These are phyloP conservation scores for Musca domestica DNA, from an alignment of 1,140 invertebrate species.

Conservation along the genomic window DNA sequence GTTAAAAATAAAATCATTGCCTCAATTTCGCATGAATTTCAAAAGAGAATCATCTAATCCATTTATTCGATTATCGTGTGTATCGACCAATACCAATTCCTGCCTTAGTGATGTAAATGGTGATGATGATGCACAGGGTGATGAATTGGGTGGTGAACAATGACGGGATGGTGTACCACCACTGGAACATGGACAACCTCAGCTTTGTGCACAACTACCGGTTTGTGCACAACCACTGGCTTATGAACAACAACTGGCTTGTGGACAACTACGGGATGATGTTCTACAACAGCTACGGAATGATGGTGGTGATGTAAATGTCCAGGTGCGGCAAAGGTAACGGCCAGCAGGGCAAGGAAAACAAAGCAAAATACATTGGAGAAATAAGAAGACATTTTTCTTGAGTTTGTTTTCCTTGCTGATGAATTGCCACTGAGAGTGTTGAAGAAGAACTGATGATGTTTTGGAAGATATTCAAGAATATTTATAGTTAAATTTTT, in stretches of 20 bases:
- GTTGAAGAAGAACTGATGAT: neutral
- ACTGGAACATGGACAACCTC: neutral
- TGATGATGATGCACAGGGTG: neutral
- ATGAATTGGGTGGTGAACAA: conserved; percentile 1
- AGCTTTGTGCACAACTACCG: neutral
- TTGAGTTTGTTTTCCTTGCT: neutral
- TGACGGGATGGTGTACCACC: neutral
- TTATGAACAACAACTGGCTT: neutral
- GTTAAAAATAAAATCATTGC: too few species aligned
- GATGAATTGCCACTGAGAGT: neutral
- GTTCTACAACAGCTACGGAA: neutral
- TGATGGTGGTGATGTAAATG: conserved; percentile 20
- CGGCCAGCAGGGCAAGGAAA: neutral
- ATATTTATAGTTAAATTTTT: conserved; percentile 1
- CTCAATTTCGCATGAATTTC: too few species aligned
- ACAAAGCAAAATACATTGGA: neutral
- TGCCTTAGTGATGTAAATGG: too few species aligned
- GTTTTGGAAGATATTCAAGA: neutral
- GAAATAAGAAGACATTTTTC: neutral
- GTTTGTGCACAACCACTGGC: neutral
- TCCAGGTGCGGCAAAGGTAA: conserved; percentile 9
- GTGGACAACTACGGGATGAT: neutral
- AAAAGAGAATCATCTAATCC: too few species aligned
- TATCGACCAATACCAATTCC: too few species aligned
- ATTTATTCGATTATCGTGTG: too few species aligned